Base-by-base conservation (phyloP, 2,888 invertebrate species). In the Metopia argyrocephala region DNA sequence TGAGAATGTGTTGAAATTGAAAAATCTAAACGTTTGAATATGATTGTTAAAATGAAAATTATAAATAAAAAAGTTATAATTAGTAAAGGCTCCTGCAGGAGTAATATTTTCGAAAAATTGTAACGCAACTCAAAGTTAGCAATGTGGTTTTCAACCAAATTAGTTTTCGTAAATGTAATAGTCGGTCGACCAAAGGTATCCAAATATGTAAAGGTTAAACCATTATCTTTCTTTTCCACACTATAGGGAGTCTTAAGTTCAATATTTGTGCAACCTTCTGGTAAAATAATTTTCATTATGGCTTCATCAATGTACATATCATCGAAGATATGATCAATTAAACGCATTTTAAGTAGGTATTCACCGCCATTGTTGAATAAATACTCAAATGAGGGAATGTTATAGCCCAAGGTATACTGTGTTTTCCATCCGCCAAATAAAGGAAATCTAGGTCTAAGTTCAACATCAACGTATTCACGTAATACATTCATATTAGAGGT, bases 341-440 rank as follows among this genome's bases (percentile, higher is more conserved):
- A 92, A 83, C 98, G 93, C 95, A 99, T 97, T 89, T 96, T 96
- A 71, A 99, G 91, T 52, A 95, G 92, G 90, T 95, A 98, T 28
- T 95, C 93, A 88, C 94, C 93, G 81, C 95, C 95, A 81, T 93
- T 92, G 65, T 95, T 95, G 89, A 93, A 98, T 28, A 99, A 92
- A 91, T 98, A 98, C 88, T 98, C 98, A 89, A 98, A 98, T 85
- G 98, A 97, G 3, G 99, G 99, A 0, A 99, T 95, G 91, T 98
- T 98, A 92, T 98, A 98, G 3, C 99, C 99, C 59, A 99, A 92
- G 52, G 95, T 95, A 91, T 99, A 99, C 85, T 97, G 96, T 7
- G 98, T 98, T 90, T 96, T 97, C 99, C 99, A 99, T 15, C 99
- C 99, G 71, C 99, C 99, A 90, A 99, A 99, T 4, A 99, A 92